Evolutionary conservation across 2,888 invertebrate species (phyloP).

Genomic region (Apoda limacodes): DNA sequence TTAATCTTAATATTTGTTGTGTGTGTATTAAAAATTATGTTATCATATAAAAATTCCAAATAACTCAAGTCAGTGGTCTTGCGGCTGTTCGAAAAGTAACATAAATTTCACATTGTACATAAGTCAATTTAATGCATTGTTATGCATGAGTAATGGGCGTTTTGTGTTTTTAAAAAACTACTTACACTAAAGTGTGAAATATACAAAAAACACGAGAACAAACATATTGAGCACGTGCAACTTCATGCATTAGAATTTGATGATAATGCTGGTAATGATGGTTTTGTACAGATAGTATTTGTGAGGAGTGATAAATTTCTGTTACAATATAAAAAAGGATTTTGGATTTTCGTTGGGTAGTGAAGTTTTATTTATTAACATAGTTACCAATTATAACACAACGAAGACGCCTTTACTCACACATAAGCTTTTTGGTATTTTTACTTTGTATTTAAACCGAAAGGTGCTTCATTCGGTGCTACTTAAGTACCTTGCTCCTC

Average conservation of each 20-base stretch:
- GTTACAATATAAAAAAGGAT: constrained; percentile 14
- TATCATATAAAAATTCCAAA: constrained; percentile 67
- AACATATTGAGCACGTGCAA: constrained; percentile 25
- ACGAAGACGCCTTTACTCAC: constrained; percentile 69
- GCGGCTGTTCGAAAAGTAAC: constrained; percentile 35
- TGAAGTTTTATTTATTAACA: constrained; percentile 30
- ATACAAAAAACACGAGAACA: background rate
- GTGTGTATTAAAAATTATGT: too few relatives aligned
- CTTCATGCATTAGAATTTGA: constrained; percentile 24
- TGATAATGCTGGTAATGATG: too few relatives aligned
- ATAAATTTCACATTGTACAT: constrained; percentile 56
- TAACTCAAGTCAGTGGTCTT: constrained; percentile 70
- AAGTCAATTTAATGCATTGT: constrained; percentile 23
- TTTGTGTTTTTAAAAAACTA: constrained; percentile 47
- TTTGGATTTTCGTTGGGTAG: constrained; percentile 16
- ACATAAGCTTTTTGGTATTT: constrained; percentile 68
- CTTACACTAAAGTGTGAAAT: background rate
- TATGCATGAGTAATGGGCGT: constrained; percentile 51
- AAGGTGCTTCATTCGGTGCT: constrained; percentile 42
- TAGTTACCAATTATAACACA: constrained; percentile 47
- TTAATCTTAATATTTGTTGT: too few relatives aligned
- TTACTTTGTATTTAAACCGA: too few relatives aligned
- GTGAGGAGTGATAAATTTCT: constrained; percentile 23
- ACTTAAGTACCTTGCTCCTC: constrained; percentile 78
- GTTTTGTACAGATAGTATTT: too few relatives aligned